These are phyloP conservation scores for Dasypus novemcinctus DNA, from an alignment of 2,113 vertebrate species.

Conservation along the genomic window DNA sequence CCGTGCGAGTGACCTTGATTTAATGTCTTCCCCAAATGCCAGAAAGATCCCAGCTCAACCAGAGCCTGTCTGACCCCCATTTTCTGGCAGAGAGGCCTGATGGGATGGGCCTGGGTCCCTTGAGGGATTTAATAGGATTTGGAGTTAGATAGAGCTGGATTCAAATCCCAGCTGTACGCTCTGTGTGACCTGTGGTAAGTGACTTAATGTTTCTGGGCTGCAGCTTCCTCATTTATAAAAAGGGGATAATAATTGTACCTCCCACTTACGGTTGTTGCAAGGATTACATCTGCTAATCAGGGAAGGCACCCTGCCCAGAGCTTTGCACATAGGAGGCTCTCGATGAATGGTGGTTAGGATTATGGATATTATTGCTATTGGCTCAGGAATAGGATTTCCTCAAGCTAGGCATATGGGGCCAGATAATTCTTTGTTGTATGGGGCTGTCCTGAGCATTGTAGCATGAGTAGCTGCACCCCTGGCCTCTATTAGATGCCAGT, in stretches of 20 bases:
- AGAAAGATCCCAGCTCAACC: background rate
- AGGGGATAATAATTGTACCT: background rate
- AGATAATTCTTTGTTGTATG: background rate
- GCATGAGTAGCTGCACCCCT: background rate
- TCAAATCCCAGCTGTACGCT: background rate
- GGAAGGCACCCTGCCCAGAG: background rate
- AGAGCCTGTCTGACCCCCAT: background rate
- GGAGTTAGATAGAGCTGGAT: background rate
- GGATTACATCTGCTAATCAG: background rate
- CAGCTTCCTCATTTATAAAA: background rate
- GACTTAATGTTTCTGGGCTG: background rate
- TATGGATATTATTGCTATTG: background rate
- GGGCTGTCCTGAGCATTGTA: background rate
- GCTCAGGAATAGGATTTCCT: background rate
- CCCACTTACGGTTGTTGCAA: background rate
- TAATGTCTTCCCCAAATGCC: background rate
- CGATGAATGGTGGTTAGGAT: background rate
- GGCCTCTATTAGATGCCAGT: background rate
- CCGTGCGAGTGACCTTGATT: background rate
- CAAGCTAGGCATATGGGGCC: background rate
- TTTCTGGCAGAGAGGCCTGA: background rate
- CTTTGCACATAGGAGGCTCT: background rate
- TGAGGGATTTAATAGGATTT: background rate
- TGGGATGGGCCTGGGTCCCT: background rate
- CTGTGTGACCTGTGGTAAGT: background rate